phyloP scores from a whole-genome alignment of 2,113 vertebrate genomes.

The Syngnathus typhle region DNA sequence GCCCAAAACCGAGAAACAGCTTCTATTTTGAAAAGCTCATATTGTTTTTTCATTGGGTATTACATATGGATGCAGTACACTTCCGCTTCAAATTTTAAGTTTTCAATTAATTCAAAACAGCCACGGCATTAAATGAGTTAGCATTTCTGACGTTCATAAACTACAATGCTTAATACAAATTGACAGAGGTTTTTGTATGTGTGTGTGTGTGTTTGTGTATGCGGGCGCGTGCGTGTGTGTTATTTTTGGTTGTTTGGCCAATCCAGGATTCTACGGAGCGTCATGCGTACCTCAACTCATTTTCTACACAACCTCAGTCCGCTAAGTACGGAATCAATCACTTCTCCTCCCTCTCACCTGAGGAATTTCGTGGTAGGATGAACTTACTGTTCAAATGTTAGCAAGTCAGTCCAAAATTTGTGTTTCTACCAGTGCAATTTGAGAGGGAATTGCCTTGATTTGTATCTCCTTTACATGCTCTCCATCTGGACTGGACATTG shows the following conservation, averaged over 20 bases:
- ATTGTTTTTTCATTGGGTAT: too few relatives aligned
- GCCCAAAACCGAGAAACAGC: too few relatives aligned
- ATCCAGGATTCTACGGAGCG: conserved; percentile 74
- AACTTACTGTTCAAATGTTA: not conserved
- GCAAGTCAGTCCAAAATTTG: not conserved
- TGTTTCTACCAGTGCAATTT: not conserved
- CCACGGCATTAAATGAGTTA: too few relatives aligned
- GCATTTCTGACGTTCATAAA: not conserved
- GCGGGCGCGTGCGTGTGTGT: not conserved
- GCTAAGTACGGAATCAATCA: conserved; percentile 85
- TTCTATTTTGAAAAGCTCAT: too few relatives aligned
- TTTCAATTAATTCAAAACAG: too few relatives aligned
- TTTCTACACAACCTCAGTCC: conserved; percentile 38
- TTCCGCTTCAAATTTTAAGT: too few relatives aligned
- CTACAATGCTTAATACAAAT: not conserved
- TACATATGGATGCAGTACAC: too few relatives aligned
- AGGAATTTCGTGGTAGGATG: conserved; percentile 82
- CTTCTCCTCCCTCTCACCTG: conserved; percentile 81
- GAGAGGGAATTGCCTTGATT: not conserved
- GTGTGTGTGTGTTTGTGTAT: too few relatives aligned
- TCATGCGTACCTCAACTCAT: conserved; percentile 73
- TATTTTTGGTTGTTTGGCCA: conserved; percentile 7
- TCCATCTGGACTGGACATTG: not conserved
- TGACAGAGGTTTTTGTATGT: not conserved
- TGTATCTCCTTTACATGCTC: not conserved